These are phyloP conservation scores for Capreolus pygargus DNA, from an alignment of 2,113 vertebrate genomes.

Conservation along the genomic window DNA sequence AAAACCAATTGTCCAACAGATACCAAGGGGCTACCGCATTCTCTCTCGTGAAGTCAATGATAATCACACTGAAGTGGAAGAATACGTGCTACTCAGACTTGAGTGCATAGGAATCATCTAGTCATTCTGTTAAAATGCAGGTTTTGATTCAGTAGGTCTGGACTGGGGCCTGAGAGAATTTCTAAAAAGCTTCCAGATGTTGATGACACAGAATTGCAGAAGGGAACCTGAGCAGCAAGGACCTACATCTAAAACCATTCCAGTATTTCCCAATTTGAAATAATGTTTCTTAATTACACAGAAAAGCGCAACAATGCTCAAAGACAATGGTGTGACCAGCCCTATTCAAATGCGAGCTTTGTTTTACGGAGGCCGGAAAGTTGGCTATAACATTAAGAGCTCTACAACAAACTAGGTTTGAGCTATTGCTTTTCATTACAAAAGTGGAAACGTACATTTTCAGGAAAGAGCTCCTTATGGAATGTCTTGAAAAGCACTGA, in stretches of 20 bases:
- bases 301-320: not conserved
- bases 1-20: not conserved
- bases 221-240: not conserved
- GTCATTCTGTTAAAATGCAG: not conserved
- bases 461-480: not conserved
- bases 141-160: not conserved
- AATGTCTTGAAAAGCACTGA: not conserved
- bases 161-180: not conserved
- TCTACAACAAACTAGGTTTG: not conserved
- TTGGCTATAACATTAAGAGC: not conserved
- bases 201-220: not conserved
- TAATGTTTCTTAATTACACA: not conserved
- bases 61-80: too few relatives aligned
- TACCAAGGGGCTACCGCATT: not conserved
- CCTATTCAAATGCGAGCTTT: not conserved
- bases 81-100: not conserved
- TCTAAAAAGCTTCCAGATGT: not conserved
- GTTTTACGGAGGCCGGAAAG: not conserved
- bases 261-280: not conserved
- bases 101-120: not conserved
- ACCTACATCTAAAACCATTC: not conserved
- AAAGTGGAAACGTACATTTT: not conserved
- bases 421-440: not conserved
- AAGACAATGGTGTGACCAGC: not conserved
- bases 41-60: not conserved